Percentiles rank a stretch among this genome's conserved stretches.
Evolutionary conservation across 2,797 vertebrate genomes (phyloP).

Genomic region (Xyrichtys novacula): DNA sequence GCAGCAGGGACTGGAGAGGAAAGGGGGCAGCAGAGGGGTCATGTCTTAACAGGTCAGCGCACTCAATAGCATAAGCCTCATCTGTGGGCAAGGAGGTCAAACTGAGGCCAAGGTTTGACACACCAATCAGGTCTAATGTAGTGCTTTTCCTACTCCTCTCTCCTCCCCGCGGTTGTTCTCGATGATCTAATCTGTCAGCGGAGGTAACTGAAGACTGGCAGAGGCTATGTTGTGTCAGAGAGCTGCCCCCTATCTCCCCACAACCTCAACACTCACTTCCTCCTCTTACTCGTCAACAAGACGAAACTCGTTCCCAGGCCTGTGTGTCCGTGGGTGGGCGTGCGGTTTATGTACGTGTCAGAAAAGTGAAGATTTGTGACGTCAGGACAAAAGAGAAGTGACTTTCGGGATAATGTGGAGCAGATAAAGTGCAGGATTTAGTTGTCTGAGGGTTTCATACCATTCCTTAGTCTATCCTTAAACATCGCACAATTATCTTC

Average conservation of each 20-base stretch:
- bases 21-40: slow-evolving; percentile 63
- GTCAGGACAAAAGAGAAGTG: slow-evolving; percentile 38
- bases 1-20: slow-evolving; percentile 39
- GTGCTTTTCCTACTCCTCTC: slow-evolving; percentile 35
- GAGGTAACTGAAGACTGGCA: slow-evolving; percentile 71
- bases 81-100: slow-evolving; percentile 69
- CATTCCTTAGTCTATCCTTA: slow-evolving; percentile 1
- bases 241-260: slow-evolving; percentile 52
- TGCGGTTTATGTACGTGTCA: slow-evolving; percentile 66
- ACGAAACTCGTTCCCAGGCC: slow-evolving; percentile 68
- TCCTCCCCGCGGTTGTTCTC: slow-evolving; percentile 46
- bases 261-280: slow-evolving; percentile 70
- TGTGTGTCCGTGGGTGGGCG: slow-evolving; percentile 71
- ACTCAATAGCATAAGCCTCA: slow-evolving; percentile 61
- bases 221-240: slow-evolving; percentile 64
- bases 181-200: slow-evolving; percentile 79
- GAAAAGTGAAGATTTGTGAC: slow-evolving; percentile 59
- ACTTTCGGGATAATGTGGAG: slow-evolving; percentile 30
- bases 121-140: slow-evolving; percentile 34
- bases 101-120: slow-evolving; percentile 52
- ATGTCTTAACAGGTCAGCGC: slow-evolving; percentile 77
- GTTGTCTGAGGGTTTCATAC: not conserved
- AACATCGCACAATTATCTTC: not conserved
- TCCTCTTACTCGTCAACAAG: slow-evolving; percentile 69
- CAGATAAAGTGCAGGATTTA: slow-evolving; percentile 15